phyloP scores from a whole-genome alignment of 2,113 vertebrate species.

The Kryptolebias marmoratus region DNA sequence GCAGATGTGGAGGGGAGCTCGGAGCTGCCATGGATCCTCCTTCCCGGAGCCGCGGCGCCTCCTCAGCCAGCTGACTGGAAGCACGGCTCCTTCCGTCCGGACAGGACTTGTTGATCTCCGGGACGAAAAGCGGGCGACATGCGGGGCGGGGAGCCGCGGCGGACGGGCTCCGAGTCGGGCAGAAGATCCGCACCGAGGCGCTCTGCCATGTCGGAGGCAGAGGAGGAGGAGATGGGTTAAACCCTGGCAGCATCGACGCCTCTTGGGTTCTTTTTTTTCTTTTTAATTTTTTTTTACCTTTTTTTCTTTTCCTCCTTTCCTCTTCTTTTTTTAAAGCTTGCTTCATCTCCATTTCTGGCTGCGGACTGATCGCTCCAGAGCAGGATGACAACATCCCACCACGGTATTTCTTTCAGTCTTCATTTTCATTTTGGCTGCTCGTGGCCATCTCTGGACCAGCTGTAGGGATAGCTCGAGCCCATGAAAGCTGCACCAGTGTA shows the following conservation, averaged over 20 bases:
- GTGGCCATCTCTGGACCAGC: conserved; percentile 25
- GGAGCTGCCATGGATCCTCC: conserved; percentile 76
- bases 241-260: conserved; percentile 66
- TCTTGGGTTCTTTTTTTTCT: conserved; percentile 15
- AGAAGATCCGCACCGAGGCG: conserved; percentile 11
- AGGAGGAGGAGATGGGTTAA: conserved; percentile 69
- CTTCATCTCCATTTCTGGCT: conserved; percentile 52
- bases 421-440: conserved; percentile 12
- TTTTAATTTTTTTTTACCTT: background rate
- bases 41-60: conserved; percentile 57
- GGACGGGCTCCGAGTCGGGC: conserved; percentile 34
- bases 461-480: conserved; percentile 16
- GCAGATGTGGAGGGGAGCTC: conserved; percentile 53
- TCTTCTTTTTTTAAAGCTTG: conserved; percentile 36
- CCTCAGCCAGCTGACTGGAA: conserved; percentile 63
- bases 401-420: conserved; percentile 40
- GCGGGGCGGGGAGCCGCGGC: conserved; percentile 29
- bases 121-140: conserved; percentile 14
- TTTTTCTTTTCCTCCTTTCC: too few relatives aligned
- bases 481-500: conserved; percentile 46
- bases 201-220: conserved; percentile 72
- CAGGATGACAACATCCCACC: conserved; percentile 58
- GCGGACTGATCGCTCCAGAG: conserved; percentile 57
- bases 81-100: conserved; percentile 63
- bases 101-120: conserved; percentile 88